Percentiles rank a stretch among this genome's conserved stretches.
phyloP scores from a whole-genome alignment of 2,888 invertebrate genomes.

The Gari tellinella region DNA sequence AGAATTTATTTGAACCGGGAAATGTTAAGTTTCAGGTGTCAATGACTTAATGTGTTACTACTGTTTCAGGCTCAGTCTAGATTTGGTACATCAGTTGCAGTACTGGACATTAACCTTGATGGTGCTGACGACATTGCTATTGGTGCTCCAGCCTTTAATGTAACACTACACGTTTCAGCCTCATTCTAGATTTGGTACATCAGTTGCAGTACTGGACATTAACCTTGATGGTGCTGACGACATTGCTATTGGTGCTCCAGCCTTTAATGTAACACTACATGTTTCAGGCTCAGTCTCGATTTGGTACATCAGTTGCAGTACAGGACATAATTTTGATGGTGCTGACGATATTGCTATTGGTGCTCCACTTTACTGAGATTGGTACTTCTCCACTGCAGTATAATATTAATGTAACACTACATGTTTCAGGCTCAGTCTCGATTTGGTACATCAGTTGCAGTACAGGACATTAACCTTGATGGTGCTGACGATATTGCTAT shows the following conservation, averaged over 20 bases:
- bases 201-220: conserved; percentile 78
- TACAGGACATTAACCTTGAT: conserved; percentile 80
- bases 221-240: conserved; percentile 78
- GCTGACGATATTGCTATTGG: conserved; percentile 79
- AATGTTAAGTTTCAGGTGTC: too few relatives aligned
- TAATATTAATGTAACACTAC: too few relatives aligned
- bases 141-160: too few relatives aligned
- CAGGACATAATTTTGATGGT: conserved; percentile 79
- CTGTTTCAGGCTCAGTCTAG: conserved; percentile 69
- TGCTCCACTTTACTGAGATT: conserved; percentile 68
- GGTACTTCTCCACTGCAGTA: conserved; percentile 61
- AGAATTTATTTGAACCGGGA: too few relatives aligned
- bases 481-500: conserved; percentile 79
- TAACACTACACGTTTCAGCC: conserved; percentile 61
- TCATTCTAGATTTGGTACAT: conserved; percentile 77
- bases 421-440: conserved; percentile 74
- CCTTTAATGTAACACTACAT: too few relatives aligned
- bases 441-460: conserved; percentile 78
- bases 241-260: too few relatives aligned
- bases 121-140: too few relatives aligned
- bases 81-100: conserved; percentile 78
- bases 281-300: conserved; percentile 72
- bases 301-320: conserved; percentile 78
- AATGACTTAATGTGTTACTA: too few relatives aligned
- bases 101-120: conserved; percentile 80